Percentiles rank a stretch among this genome's conserved stretches.
phyloP scores from a whole-genome alignment of 2,113 vertebrate genomes.

The Mustela lutreola region DNA sequence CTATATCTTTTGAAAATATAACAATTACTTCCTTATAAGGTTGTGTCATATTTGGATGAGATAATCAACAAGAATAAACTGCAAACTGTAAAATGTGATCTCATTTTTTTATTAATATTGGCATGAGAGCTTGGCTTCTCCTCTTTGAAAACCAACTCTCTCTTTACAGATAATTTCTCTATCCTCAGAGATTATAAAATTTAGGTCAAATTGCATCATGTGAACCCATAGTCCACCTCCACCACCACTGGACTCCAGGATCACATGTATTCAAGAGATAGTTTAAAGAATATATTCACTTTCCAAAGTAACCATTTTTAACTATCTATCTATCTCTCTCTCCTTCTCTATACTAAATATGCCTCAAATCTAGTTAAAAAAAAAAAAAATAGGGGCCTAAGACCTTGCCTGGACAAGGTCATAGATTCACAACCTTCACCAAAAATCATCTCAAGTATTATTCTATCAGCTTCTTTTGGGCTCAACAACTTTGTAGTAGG shows the following conservation, averaged over 20 bases:
- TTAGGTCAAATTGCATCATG: background rate
- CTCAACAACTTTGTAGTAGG: background rate
- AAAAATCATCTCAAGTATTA: background rate
- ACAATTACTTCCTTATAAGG: background rate
- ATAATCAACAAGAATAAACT: background rate
- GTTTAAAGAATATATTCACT: background rate
- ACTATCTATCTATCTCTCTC: background rate
- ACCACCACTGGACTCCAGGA: background rate
- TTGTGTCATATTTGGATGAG: background rate
- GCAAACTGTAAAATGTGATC: background rate
- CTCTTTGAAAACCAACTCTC: background rate
- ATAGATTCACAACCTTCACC: background rate
- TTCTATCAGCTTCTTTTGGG: background rate
- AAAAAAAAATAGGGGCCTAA: background rate
- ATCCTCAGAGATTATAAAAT: background rate
- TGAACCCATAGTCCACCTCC: background rate
- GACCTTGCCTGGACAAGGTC: background rate
- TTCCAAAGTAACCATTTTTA: background rate
- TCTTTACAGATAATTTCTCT: background rate
- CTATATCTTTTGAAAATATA: background rate
- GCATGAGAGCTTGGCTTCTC: background rate
- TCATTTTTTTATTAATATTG: background rate
- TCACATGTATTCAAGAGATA: background rate
- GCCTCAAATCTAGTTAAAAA: background rate
- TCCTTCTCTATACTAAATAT: background rate